A percentile compares a stretch with the other conserved stretches of the same genome.
phyloP scores from a whole-genome alignment of 2,888 invertebrate species.

The Scrobipalpa atriplicella region DNA sequence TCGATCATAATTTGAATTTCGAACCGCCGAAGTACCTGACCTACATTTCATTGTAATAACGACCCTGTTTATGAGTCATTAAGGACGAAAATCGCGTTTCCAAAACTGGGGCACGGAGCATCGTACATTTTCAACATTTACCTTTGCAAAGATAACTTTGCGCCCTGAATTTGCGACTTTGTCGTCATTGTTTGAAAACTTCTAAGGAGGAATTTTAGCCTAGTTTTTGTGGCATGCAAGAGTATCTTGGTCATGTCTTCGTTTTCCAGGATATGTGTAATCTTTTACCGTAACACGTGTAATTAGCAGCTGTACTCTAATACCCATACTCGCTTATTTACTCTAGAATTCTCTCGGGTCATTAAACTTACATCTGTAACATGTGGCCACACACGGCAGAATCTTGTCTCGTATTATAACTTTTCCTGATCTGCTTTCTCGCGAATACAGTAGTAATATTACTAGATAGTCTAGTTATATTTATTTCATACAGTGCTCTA shows the following conservation, averaged over 20 bases:
- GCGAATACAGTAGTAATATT: background rate
- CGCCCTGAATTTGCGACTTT: background rate
- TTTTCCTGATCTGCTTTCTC: background rate
- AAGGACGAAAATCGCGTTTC: constrained; percentile 36
- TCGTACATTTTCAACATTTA: constrained; percentile 44
- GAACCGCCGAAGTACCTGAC: background rate
- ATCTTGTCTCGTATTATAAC: background rate
- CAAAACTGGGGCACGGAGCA: constrained; percentile 46
- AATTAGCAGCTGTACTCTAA: constrained; percentile 23
- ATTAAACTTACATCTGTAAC: constrained; percentile 13
- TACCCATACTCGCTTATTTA: constrained; percentile 15
- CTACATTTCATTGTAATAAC: constrained; percentile 32
- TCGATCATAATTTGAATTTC: background rate
- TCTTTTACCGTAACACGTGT: constrained; percentile 23
- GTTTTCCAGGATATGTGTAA: constrained; percentile 23
- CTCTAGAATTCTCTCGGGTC: constrained; percentile 13
- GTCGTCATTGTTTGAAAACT: background rate
- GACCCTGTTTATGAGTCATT: constrained; percentile 35
- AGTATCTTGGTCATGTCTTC: constrained; percentile 11
- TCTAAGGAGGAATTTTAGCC: background rate
- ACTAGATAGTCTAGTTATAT: no score
- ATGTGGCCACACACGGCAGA: background rate
- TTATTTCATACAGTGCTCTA: no score
- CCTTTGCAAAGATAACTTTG: background rate
- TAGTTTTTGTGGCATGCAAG: background rate